Percentiles rank a stretch among this genome's conserved stretches.
Evolutionary conservation across 1,140 invertebrate genomes (phyloP).

Genomic region (Sarcophaga peregrina): DNA sequence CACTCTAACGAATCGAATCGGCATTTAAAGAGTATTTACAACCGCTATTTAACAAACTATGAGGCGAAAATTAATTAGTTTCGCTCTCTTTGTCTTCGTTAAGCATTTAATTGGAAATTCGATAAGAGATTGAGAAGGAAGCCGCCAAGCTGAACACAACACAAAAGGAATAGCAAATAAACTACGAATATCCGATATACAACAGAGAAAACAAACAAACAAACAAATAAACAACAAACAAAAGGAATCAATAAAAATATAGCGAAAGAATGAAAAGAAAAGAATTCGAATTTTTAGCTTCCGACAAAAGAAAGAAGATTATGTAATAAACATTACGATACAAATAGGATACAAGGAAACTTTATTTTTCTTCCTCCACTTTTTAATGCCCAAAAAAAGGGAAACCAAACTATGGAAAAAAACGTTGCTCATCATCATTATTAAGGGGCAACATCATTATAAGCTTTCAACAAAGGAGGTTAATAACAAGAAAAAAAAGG

Average conservation of each 20-base stretch:
- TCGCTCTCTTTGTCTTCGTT: neutral
- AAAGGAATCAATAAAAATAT: too few species aligned
- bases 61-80: neutral
- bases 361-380: too few species aligned
- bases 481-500: neutral
- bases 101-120: constrained; percentile 25
- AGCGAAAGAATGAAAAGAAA: too few species aligned
- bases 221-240: too few species aligned
- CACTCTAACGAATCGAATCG: neutral
- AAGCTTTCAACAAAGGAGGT: neutral
- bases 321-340: too few species aligned
- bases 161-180: neutral
- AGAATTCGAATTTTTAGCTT: too few species aligned
- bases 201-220: neutral
- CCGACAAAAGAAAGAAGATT: too few species aligned
- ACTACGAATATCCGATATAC: neutral
- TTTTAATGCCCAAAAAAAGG: too few species aligned
- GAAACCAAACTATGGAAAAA: too few species aligned
- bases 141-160: neutral
- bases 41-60: neutral
- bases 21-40: neutral
- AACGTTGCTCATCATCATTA: too few species aligned
- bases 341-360: too few species aligned
- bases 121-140: neutral
- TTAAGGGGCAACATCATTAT: too few species aligned